Conservation (phyloP, 2,888 invertebrate species). For the Odontothrips loti region DNA sequence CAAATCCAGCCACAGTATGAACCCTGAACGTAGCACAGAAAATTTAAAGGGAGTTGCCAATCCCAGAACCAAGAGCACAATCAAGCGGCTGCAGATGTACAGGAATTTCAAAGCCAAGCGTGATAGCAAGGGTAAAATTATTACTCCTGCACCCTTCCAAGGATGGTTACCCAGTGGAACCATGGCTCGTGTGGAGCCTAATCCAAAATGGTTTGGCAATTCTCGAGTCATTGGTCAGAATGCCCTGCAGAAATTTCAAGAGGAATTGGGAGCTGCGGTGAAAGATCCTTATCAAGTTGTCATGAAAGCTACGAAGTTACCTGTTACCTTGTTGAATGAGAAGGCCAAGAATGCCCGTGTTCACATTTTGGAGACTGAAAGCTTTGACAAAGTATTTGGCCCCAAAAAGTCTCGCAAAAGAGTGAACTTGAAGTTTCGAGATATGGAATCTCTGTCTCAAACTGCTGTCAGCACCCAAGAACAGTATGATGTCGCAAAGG, state of each 20-base stretch:
- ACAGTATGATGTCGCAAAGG: constrained; percentile 68
- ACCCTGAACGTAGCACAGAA: constrained; percentile 77
- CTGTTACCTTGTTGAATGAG: constrained; percentile 90
- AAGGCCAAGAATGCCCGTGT: constrained; percentile 84
- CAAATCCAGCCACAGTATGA: constrained; percentile 88
- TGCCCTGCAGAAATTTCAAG: constrained; percentile 83
- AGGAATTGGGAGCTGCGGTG: constrained; percentile 88
- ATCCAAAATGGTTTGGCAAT: constrained; percentile 98
- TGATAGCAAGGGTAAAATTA: constrained; percentile 69
- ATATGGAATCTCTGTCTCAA: constrained; percentile 73
- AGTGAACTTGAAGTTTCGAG: constrained; percentile 71
- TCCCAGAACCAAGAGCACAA: constrained; percentile 84
- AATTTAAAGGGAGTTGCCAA: constrained; percentile 80
- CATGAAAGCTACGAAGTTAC: constrained; percentile 92
- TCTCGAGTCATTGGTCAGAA: constrained; percentile 93
- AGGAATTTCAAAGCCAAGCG: constrained; percentile 74
- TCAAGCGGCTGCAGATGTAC: constrained; percentile 97
- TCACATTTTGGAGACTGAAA: constrained; percentile 93
- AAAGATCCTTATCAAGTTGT: constrained; percentile 97
- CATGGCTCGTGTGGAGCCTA: constrained; percentile 92
- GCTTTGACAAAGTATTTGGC: constrained; percentile 91
- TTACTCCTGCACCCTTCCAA: constrained; percentile 94
- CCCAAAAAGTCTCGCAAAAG: constrained; percentile 88
- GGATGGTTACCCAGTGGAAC: constrained; percentile 82
- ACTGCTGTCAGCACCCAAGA: constrained; percentile 66